Percentiles rank a stretch among this genome's conserved stretches.
Conservation (phyloP, 2,113 vertebrate genomes). For the Tupaia tana region DNA sequence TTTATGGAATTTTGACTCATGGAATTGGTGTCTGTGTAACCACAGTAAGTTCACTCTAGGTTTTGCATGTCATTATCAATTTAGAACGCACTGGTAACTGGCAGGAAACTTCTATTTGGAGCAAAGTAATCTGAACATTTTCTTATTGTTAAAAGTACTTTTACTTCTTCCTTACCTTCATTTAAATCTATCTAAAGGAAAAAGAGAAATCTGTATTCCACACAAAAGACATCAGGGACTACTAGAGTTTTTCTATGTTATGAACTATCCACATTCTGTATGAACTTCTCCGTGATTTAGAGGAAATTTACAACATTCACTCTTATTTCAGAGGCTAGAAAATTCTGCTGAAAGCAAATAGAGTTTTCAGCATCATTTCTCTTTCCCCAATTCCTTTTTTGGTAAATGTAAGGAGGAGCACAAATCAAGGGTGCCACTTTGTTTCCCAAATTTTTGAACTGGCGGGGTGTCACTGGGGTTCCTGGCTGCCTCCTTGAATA, state of each 20-base stretch:
- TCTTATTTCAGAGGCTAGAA: conserved; percentile 19
- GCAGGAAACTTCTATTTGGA: conserved; percentile 30
- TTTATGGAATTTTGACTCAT: background rate
- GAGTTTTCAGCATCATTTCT: background rate
- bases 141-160: conserved; percentile 59
- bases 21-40: conserved; percentile 28
- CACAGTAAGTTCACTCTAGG: conserved; percentile 42
- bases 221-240: conserved; percentile 16
- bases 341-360: background rate
- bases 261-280: background rate
- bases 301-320: conserved; percentile 3
- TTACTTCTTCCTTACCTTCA: background rate
- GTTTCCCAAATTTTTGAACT: background rate
- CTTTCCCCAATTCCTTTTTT: background rate
- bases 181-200: background rate
- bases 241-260: background rate
- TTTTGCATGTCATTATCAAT: conserved; percentile 57
- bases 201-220: conserved; percentile 14
- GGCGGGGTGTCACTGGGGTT: background rate
- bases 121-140: conserved; percentile 9
- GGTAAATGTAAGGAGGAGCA: background rate
- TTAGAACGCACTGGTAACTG: conserved; percentile 49
- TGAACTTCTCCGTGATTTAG: conserved; percentile 42
- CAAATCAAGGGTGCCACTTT: background rate
- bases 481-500: conserved; percentile 38